Base-by-base conservation (phyloP, 1,140 invertebrate genomes). In the Apolygus lucorum region DNA sequence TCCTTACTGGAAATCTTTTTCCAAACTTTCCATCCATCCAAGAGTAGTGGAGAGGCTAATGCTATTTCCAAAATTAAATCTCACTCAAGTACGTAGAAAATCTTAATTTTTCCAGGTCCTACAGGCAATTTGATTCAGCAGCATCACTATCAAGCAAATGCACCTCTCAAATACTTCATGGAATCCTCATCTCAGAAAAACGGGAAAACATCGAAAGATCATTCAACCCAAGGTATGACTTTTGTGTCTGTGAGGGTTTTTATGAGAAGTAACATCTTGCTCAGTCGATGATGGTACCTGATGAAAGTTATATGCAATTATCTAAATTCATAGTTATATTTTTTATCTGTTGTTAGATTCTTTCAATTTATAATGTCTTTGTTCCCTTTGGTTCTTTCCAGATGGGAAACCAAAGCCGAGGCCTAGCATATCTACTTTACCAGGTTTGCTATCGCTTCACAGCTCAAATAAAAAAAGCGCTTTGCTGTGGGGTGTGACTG, bases 51-150 rank as follows among this genome's bases (percentile, higher is more conserved):
- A n/a, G n/a, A n/a, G n/a, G n/a, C n/a, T n/a, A n/a, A n/a, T n/a
- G n/a, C n/a, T n/a, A n/a, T n/a, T n/a, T n/a, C n/a, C n/a, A n/a
- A n/a, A n/a, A n/a, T n/a, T n/a, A n/a, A n/a, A n/a, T n/a, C n/a
- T n/a, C n/a, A n/a, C n/a, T n/a, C n/a, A n/a, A n/a, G n/a, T n/a
- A n/a, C n/a, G n/a, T n/a, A n/a, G n/a, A n/a, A n/a, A n/a, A n/a
- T n/a, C n/a, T n/a, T n/a, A n/a, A n/a, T n/a, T n/a, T n/a, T 74
- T 76, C 34, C 72, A 88, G 91, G 91, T 64, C 92, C 92, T 25
- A 91, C 89, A 0, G 92, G 92, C 1, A 89, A 92, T 27, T 80
- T 95, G 21, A 95, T 95, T 74, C 93, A 95, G 76, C 92, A 95
- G 77, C 93, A 95, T 84, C 93, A 95, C 77, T 95, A 93, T 78